phyloP scores from a whole-genome alignment of 2,888 invertebrate species.

The Eilema depressum region DNA sequence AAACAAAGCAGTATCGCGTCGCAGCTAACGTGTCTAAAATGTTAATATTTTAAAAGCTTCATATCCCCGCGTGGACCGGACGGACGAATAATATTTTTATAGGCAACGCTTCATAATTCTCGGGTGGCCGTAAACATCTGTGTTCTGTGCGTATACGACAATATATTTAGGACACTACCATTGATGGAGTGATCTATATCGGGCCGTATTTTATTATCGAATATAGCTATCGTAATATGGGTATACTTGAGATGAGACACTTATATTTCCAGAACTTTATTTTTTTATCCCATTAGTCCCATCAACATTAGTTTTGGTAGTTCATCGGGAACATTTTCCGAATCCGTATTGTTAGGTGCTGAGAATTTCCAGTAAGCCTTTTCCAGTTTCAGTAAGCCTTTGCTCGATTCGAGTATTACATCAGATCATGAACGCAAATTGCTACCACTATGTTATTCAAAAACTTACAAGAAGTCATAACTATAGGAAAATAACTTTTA shows the following conservation, averaged over 20 bases:
- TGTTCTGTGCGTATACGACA: constrained; percentile 3
- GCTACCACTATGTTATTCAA: no score
- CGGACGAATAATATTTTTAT: constrained; percentile 47
- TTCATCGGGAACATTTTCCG: neutral
- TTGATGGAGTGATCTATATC: neutral
- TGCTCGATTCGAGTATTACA: no score
- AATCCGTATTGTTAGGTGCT: no score
- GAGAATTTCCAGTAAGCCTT: no score
- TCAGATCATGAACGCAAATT: no score
- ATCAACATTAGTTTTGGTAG: neutral
- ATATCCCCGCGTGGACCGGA: constrained; percentile 14
- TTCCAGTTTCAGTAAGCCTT: no score
- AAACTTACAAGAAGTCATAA: no score
- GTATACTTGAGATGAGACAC: neutral
- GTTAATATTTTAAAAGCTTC: constrained; percentile 28
- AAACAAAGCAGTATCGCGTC: neutral
- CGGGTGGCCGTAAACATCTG: constrained; percentile 19
- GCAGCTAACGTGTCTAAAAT: constrained; percentile 10
- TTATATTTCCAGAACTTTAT: neutral
- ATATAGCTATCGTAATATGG: neutral
- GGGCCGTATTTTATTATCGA: neutral
- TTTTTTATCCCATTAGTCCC: neutral
- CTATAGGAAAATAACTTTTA: no score
- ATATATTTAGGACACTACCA: neutral
- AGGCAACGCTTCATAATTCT: constrained; percentile 44